Evolutionary conservation across 2,113 vertebrate species (phyloP).

Genomic region (Pao palembangensis): DNA sequence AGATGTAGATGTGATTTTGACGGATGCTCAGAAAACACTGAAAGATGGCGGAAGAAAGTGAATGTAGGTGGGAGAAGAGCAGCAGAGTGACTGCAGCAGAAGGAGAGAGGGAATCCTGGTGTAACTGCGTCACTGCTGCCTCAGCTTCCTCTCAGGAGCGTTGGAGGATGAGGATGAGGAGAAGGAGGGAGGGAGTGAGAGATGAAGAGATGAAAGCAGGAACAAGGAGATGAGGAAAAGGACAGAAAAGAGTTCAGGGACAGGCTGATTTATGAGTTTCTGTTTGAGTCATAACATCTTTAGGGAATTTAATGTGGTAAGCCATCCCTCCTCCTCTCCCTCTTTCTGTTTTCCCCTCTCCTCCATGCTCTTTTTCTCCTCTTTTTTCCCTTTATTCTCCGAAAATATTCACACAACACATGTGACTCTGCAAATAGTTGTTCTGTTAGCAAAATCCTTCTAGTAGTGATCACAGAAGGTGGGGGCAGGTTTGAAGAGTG

Average conservation of each 20-base stretch:
- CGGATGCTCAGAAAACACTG: conserved; percentile 9
- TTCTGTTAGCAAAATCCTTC: conserved; percentile 42
- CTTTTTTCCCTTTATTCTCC: background rate
- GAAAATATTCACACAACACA: conserved; percentile 7
- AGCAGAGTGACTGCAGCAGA: conserved; percentile 9
- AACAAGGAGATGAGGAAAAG: conserved; percentile 36
- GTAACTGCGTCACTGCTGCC: conserved; percentile 67
- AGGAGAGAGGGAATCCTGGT: conserved; percentile 66
- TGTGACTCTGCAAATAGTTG: conserved; percentile 31
- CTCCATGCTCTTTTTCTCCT: conserved; percentile 6
- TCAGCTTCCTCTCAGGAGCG: conserved; percentile 44
- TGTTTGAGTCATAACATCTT: conserved; percentile 58
- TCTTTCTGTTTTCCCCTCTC: conserved; percentile 1
- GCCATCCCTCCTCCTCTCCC: conserved; percentile 18
- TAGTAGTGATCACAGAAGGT: conserved; percentile 44
- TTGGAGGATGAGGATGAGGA: conserved; percentile 37
- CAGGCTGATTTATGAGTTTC: conserved; percentile 71
- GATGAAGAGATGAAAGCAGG: conserved; percentile 61
- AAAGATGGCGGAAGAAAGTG: conserved; percentile 14
- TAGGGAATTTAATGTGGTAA: conserved; percentile 47
- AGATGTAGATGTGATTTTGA: too few relatives aligned
- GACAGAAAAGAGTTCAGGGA: conserved; percentile 51
- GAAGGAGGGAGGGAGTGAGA: conserved; percentile 40
- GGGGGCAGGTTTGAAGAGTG: conserved; percentile 19
- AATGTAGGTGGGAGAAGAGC: conserved; percentile 28